Base-by-base conservation (phyloP, 2,888 invertebrate species). In the Tetranychus piercei region DNA sequence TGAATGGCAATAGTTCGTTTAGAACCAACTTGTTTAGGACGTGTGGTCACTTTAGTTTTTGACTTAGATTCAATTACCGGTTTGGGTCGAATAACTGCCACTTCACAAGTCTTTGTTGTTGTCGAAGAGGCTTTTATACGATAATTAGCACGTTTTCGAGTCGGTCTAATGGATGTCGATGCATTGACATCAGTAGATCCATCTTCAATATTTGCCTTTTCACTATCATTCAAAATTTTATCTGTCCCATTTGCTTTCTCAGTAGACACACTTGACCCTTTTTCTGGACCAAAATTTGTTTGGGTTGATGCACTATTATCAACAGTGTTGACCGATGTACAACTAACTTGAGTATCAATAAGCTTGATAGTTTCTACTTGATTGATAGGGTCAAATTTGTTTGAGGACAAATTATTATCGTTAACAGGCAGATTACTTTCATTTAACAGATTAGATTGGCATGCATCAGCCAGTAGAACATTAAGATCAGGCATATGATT, bases 61-160 rank as follows among this genome's bases (percentile, higher is more conserved):
- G 69, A 23, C 69, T 69, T 69, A 69, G 22, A 11, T 69, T 69
- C 23, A 55, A 55, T 55, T 3, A 69, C 69, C 8, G 69, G 69
- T n/a, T 20, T 22, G 3, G 9, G 22, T 69, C 23, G 20, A 22
- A 23, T 69, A 11, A 69, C n/a, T 11, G 23, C 69, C 9, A 23
- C 23, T 11, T 18, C 69, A 65, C 18, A 65, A 11, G n/a, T 69
- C 22, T 20, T 20, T 69, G 11, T 69, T 2, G 11, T n/a, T 8
- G 69, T 23, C 22, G 8, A 9, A 22, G 20, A 9, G 1, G 69
- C 69, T 23, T 69, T 69, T 9, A 69, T 22, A 7, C 69, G 20
- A 69, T 69, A 69, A n/a, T 69, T 69, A 11, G 69, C 69, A 22
- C 69, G 69, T 69, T 69, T 69, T 22, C 69, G 69, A 69, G n/a